Percentiles rank a stretch among this genome's conserved stretches.
Conservation (phyloP, 2,797 vertebrate species). For the Urophycis tenuis region DNA sequence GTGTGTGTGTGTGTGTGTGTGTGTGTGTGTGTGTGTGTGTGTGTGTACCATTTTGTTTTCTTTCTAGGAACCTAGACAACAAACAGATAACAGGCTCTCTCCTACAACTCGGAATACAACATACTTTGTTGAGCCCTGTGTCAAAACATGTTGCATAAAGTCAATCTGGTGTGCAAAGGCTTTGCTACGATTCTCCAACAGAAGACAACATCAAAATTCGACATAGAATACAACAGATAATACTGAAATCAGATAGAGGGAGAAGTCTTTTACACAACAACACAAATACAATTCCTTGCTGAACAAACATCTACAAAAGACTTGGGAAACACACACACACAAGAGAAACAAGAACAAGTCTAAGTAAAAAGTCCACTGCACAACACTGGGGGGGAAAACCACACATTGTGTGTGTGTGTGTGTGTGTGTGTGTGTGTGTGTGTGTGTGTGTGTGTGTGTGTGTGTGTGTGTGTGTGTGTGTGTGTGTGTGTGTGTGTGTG, state of each 20-base stretch:
- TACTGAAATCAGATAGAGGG: conserved; percentile 26
- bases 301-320: conserved; percentile 12
- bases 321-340: conserved; percentile 27
- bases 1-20: background rate
- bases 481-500: background rate
- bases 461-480: background rate
- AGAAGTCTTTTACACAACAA: conserved; percentile 24
- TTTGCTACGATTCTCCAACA: conserved; percentile 7
- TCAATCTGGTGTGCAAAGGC: background rate
- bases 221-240: conserved; percentile 11
- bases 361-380: background rate
- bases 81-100: background rate
- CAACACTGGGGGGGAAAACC: background rate
- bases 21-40: background rate
- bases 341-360: conserved; percentile 11
- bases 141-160: background rate
- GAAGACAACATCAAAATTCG: conserved; percentile 24
- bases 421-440: background rate
- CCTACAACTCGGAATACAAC: background rate
- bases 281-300: conserved; percentile 14
- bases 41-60: too few species aligned
- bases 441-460: background rate
- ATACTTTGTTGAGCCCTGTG: background rate
- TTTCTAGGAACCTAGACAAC: too few species aligned
- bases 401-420: background rate